Percentiles rank a stretch among this genome's conserved stretches.
phyloP scores from a whole-genome alignment of 64 coral and sea anemone species.

The Actinia tenebrosa region DNA sequence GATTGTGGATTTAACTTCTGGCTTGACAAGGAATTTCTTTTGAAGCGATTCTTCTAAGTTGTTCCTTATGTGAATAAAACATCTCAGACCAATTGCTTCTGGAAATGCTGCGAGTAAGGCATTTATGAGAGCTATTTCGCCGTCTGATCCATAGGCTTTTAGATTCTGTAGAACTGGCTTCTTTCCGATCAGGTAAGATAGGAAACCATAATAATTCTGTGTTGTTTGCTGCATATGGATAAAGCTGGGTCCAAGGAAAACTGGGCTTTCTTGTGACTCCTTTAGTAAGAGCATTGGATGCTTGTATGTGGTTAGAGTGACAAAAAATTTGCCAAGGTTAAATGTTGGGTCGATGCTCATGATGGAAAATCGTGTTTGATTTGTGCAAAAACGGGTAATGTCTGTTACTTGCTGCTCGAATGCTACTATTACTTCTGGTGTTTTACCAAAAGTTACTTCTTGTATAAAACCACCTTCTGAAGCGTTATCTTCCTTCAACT shows the following conservation, averaged over 20 bases:
- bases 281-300: conserved; percentile 27
- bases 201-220: conserved; percentile 31
- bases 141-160: conserved; percentile 46
- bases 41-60: conserved; percentile 18
- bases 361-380: background rate
- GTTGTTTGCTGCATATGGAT: conserved; percentile 50
- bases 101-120: conserved; percentile 18
- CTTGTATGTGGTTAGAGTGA: conserved; percentile 46
- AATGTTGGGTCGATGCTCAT: conserved; percentile 36
- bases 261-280: conserved; percentile 9
- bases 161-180: conserved; percentile 1
- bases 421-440: conserved; percentile 29
- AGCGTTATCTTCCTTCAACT: conserved; percentile 20
- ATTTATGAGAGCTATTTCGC: conserved; percentile 35
- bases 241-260: conserved; percentile 30
- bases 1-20: too few relatives aligned
- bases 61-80: conserved; percentile 23
- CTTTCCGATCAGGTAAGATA: conserved; percentile 33
- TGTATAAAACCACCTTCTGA: conserved; percentile 33
- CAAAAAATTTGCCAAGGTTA: conserved; percentile 39
- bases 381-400: background rate
- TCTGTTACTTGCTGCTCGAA: conserved; percentile 16
- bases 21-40: conserved; percentile 1
- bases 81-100: conserved; percentile 21
- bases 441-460: conserved; percentile 29